Percentiles rank a stretch among this genome's conserved stretches.
Evolutionary conservation across 1,140 invertebrate genomes (phyloP).

Genomic region (Asbolus verrucosus): DNA sequence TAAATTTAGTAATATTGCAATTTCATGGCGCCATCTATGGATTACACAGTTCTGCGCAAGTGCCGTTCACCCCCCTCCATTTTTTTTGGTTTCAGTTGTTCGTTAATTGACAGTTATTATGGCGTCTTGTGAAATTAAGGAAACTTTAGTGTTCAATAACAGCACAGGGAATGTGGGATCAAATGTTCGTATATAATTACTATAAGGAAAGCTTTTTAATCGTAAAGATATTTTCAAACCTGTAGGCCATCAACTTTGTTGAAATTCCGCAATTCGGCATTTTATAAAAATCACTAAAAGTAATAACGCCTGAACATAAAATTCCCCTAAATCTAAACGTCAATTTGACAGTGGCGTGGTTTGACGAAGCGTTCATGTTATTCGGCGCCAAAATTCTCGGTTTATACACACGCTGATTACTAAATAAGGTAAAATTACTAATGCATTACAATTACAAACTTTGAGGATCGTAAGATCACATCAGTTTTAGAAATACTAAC

Average conservation of each 20-base stretch:
- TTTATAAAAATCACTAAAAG: slow-evolving; percentile 30
- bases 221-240: not conserved
- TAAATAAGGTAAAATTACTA: not conserved
- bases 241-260: not conserved
- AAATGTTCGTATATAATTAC: slow-evolving; percentile 16
- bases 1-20: no score
- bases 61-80: no score
- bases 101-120: slow-evolving; percentile 20
- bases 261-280: slow-evolving; percentile 1
- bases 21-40: no score
- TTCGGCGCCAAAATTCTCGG: slow-evolving; percentile 4
- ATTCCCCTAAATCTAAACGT: slow-evolving; percentile 14
- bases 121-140: slow-evolving; percentile 45
- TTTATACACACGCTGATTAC: not conserved
- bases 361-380: slow-evolving; percentile 3
- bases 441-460: no score
- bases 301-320: not conserved
- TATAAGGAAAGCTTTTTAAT: no score
- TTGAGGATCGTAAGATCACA: no score
- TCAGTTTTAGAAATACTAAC: no score
- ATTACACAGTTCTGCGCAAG: no score
- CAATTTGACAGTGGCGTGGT: slow-evolving; percentile 14
- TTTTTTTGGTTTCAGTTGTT: no score
- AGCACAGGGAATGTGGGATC: slow-evolving; percentile 19
- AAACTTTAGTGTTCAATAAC: slow-evolving; percentile 34